These are phyloP conservation scores for Fulmarus glacialis DNA, from an alignment of 2,113 vertebrate species.

Conservation along the genomic window DNA sequence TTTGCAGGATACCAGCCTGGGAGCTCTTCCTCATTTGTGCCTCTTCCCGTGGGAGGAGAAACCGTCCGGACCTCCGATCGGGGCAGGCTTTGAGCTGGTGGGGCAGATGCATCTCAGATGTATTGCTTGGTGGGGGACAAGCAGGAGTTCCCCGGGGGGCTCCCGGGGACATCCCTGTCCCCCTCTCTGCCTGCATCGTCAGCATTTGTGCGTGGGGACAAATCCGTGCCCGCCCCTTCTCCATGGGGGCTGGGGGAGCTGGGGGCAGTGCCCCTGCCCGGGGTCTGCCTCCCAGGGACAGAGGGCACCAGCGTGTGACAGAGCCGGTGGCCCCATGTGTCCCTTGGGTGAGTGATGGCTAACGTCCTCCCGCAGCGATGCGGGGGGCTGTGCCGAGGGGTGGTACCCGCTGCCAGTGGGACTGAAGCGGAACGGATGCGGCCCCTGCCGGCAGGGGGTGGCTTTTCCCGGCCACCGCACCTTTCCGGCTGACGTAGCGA, in stretches of 20 bases:
- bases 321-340: fast-evolving
- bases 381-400: neutral
- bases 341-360: neutral
- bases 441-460: neutral
- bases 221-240: neutral
- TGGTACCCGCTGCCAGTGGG: neutral
- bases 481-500: neutral
- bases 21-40: neutral
- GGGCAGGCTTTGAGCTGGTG: neutral
- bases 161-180: neutral
- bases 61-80: fast-evolving
- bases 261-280: fast-evolving
- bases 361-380: fast-evolving
- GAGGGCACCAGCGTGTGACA: neutral
- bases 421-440: fast-evolving
- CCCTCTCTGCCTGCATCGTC: neutral
- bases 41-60: fast-evolving
- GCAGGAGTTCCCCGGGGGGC: neutral
- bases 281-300: neutral
- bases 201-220: fast-evolving
- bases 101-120: neutral
- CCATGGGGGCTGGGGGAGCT: neutral
- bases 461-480: neutral
- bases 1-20: neutral
- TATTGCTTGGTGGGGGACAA: neutral